Evolutionary conservation across 2,797 vertebrate species (phyloP).

Genomic region (Sebastiscus albofasciatus): DNA sequence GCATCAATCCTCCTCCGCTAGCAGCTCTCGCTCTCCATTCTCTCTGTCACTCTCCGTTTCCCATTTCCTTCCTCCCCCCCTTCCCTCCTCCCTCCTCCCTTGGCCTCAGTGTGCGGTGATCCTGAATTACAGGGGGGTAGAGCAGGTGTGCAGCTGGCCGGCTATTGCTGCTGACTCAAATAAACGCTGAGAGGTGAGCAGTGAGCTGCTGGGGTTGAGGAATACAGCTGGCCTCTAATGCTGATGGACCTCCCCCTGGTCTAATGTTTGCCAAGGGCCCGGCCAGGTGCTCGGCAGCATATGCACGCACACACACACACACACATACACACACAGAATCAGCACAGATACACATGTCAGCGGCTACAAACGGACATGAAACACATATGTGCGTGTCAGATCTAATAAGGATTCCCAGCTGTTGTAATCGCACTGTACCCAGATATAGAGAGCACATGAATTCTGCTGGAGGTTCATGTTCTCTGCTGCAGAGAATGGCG

Average conservation of each 20-base stretch:
- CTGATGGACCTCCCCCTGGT: constrained; percentile 69
- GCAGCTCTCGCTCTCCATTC: neutral
- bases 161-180: constrained; percentile 65
- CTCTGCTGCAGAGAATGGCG: constrained; percentile 16
- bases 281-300: constrained; percentile 63
- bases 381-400: constrained; percentile 58
- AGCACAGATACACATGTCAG: neutral
- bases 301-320: constrained; percentile 1
- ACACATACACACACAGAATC: neutral
- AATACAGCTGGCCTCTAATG: constrained; percentile 73
- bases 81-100: neutral
- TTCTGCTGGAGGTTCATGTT: constrained; percentile 36
- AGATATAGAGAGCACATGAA: constrained; percentile 37
- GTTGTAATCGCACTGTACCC: constrained; percentile 39
- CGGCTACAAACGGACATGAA: neutral
- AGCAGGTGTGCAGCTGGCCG: constrained; percentile 67
- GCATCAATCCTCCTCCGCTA: constrained; percentile 17
- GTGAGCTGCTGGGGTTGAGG: constrained; percentile 63
- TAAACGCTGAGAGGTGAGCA: constrained; percentile 64
- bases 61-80: neutral
- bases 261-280: constrained; percentile 49
- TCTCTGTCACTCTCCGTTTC: neutral
- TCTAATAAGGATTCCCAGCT: constrained; percentile 57
- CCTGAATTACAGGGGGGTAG: constrained; percentile 30
- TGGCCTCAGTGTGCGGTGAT: constrained; percentile 13